These are phyloP conservation scores for Lateolabrax maculatus DNA, from an alignment of 2,797 vertebrate species.

Conservation along the genomic window DNA sequence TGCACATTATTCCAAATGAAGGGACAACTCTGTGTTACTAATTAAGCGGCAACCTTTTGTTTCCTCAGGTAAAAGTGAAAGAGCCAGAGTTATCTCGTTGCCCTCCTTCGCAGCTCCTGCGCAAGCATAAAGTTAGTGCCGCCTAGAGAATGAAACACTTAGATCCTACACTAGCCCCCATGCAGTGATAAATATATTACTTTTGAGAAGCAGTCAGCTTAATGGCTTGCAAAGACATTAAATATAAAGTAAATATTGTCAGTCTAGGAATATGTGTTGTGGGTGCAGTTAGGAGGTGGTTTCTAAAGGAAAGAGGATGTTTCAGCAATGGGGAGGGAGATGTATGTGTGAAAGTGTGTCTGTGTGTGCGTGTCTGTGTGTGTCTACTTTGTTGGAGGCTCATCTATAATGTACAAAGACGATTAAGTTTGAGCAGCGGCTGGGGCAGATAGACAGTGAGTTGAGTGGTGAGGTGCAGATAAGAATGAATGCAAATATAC, in stretches of 20 bases:
- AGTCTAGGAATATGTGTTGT: conserved; percentile 41
- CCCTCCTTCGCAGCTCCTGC: conserved; percentile 28
- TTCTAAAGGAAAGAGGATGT: conserved; percentile 33
- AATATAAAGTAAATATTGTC: conserved; percentile 62
- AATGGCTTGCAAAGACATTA: conserved; percentile 53
- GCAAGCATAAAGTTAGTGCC: conserved; percentile 42
- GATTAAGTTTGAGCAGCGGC: conserved; percentile 82
- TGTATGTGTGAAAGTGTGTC: background rate
- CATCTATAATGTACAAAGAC: conserved; percentile 86
- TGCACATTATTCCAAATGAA: conserved; percentile 36
- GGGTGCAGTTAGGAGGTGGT: conserved; percentile 43
- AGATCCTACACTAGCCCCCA: conserved; percentile 27
- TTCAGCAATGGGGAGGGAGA: conserved; percentile 8
- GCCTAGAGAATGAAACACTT: conserved; percentile 50
- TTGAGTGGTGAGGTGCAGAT: conserved; percentile 85
- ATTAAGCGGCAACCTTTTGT: conserved; percentile 51
- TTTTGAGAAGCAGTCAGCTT: conserved; percentile 57
- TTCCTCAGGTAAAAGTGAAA: conserved; percentile 52
- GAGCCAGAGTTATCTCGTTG: conserved; percentile 28
- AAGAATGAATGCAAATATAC: conserved; percentile 89
- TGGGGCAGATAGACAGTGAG: conserved; percentile 77
- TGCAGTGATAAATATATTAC: conserved; percentile 55
- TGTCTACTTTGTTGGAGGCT: conserved; percentile 70
- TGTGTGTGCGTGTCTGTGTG: conserved; percentile 30
- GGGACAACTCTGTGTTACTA: conserved; percentile 21